A percentile compares a stretch with the other conserved stretches of the same genome.
Evolutionary conservation across 1,140 invertebrate genomes (phyloP).

Genomic region (Neocloeon triangulifer): DNA sequence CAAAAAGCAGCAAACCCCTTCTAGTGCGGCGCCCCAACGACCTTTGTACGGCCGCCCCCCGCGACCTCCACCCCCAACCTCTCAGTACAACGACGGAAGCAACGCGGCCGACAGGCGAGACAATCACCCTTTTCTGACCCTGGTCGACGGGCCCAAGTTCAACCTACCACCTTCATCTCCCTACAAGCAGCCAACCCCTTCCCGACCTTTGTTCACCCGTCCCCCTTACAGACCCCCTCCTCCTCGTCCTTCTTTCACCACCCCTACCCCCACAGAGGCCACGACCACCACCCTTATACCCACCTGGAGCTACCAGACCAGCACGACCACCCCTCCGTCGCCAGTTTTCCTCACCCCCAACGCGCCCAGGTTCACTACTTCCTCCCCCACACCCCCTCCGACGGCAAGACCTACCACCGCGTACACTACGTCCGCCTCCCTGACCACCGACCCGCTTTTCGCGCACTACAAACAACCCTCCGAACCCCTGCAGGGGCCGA

Average conservation of each 20-base stretch:
- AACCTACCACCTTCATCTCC: too few species aligned
- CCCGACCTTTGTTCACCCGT: neutral
- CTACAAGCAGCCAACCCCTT: too few species aligned
- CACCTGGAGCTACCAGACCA: neutral
- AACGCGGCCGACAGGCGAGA: constrained; percentile 15
- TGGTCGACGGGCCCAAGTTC: constrained; percentile 23
- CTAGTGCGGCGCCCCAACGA: neutral
- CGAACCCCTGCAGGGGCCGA: constrained; percentile 32
- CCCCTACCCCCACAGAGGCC: neutral
- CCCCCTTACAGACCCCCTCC: neutral
- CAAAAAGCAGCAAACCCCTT: constrained; percentile 18
- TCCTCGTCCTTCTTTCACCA: neutral
- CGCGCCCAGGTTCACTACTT: neutral
- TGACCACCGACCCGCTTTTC: constrained; percentile 27
- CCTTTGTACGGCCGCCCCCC: neutral
- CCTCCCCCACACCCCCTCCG: constrained; percentile 7
- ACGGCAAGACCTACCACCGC: constrained; percentile 2
- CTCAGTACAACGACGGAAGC: neutral
- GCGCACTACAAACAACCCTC: constrained; percentile 37
- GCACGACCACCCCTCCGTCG: neutral
- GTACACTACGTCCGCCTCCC: constrained; percentile 13
- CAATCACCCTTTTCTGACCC: constrained; percentile 22
- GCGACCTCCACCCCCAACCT: neutral
- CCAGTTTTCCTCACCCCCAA: too few species aligned
- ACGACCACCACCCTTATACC: neutral